Base-by-base conservation (phyloP, 2,797 vertebrate genomes). In the Enteromius radiatus region DNA sequence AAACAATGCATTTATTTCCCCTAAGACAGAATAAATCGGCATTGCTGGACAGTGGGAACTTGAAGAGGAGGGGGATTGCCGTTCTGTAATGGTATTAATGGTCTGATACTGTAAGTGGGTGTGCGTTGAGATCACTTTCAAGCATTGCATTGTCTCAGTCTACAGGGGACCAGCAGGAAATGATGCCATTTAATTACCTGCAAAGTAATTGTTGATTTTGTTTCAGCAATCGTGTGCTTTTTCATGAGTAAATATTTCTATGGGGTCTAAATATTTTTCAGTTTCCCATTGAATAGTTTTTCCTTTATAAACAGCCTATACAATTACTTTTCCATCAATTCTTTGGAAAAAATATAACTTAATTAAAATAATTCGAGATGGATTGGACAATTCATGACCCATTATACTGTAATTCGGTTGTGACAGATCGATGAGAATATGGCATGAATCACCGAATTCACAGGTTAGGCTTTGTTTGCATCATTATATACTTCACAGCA, bases 141-240 rank as follows among this genome's bases (percentile, higher is more conserved):
- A 77, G 43, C n/a, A 38, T 74, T 76, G 1, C 26, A 47, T 63
- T 75, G 61, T 75, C 80, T 87, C 77, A 84, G 78, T 85, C 45
- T 75, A 68, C 52, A 56, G 21, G 15, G 67, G 26, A 85, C 36
- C 56, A 26, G 23, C 63, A 83, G 69, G 74, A 78, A 54, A 81
- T 75, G 19, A 67, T 8, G 14, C 31, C 0, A 19, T 63, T 75
- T 82, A n/a, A 67, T 69, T 28, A 77, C 31, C 63, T 26, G 28
- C 70, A 74, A 73, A 70, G 59, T 21, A 47, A 64, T 52, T 28
- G 26, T 36, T 69, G 23, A 23, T 67, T 78, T 69, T 43, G 8
- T 41, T 43, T 21, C 28, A 11, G 15, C 10, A 71, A 36, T 43
- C 56, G 33, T 64, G n/a, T 21, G 10, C 41, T 36, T 47, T 75